phyloP scores from a whole-genome alignment of 2,113 vertebrate genomes.

The Grammatotria lemairii region DNA sequence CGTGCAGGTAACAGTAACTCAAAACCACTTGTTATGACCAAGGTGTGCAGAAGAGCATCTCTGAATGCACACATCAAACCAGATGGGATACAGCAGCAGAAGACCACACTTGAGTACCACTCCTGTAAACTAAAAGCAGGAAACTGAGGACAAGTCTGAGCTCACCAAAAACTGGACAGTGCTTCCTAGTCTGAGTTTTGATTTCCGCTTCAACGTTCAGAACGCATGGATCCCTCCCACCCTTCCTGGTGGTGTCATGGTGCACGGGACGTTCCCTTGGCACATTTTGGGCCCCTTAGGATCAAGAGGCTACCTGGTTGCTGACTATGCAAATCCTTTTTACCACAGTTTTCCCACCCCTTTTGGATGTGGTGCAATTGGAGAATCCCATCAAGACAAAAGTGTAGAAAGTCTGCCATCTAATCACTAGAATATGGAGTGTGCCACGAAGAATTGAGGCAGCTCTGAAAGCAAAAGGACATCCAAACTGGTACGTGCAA shows the following conservation, averaged over 20 bases:
- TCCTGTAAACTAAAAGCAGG: not conserved
- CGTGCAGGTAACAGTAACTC: not conserved
- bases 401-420: fast-evolving
- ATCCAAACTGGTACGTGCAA: not conserved
- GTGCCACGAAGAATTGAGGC: not conserved
- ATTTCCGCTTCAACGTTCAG: not conserved
- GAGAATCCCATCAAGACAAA: not conserved
- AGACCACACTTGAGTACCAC: not conserved
- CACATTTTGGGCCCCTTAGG: not conserved
- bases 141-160: not conserved
- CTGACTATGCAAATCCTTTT: not conserved
- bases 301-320: not conserved
- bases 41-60: not conserved
- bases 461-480: not conserved
- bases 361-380: not conserved
- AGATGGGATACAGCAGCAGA: not conserved
- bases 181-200: not conserved
- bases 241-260: not conserved
- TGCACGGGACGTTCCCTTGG: fast-evolving
- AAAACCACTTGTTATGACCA: not conserved
- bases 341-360: not conserved
- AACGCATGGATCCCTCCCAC: not conserved
- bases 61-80: fast-evolving
- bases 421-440: not conserved
- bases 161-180: not conserved